phyloP scores from a whole-genome alignment of 2,888 invertebrate species.

The Cacoxenus indagator region DNA sequence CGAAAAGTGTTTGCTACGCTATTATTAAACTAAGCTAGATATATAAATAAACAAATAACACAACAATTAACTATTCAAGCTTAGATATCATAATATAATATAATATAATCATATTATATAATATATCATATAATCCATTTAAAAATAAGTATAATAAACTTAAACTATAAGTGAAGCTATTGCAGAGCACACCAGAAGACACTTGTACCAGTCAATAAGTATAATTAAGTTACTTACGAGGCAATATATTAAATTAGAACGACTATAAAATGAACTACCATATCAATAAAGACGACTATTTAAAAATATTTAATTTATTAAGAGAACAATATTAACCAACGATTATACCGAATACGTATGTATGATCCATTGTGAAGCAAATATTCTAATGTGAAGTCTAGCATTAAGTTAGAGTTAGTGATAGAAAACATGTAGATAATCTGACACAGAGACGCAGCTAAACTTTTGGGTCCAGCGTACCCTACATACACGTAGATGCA shows the following conservation, averaged over 20 bases:
- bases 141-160: background rate
- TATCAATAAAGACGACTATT: background rate
- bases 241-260: background rate
- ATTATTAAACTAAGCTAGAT: constrained; percentile 19
- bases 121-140: background rate
- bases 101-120: too few relatives aligned
- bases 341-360: constrained; percentile 24
- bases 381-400: constrained; percentile 50
- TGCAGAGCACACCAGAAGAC: constrained; percentile 59
- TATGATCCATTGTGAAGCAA: constrained; percentile 41
- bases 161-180: constrained; percentile 40
- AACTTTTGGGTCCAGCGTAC: constrained; percentile 43
- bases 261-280: background rate
- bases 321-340: background rate
- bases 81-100: too few relatives aligned
- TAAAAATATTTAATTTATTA: background rate
- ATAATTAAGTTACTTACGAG: background rate
- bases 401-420: constrained; percentile 24
- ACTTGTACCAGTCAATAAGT: constrained; percentile 47
- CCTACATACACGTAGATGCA: constrained; percentile 15
- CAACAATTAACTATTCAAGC: too few relatives aligned
- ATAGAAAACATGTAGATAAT: background rate
- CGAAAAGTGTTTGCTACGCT: constrained; percentile 58
- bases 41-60: background rate
- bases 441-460: constrained; percentile 38